Percentiles rank a stretch among this genome's conserved stretches.
Evolutionary conservation across 2,113 vertebrate genomes (phyloP).

Genomic region (Lethenteron camtschaticum): DNA sequence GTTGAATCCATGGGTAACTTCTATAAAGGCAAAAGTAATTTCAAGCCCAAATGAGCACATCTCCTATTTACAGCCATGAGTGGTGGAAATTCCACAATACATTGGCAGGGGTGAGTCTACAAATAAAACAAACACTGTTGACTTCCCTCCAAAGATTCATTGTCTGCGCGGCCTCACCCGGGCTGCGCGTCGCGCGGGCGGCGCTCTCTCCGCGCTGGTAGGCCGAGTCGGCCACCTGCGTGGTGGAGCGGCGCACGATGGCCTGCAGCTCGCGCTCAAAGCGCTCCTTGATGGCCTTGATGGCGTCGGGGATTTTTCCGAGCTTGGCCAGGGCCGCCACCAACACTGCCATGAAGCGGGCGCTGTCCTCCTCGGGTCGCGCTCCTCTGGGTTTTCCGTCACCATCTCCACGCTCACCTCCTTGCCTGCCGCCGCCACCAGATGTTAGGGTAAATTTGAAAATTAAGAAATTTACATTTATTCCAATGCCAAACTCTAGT

Average conservation of each 20-base stretch:
- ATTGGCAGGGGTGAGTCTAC: too few relatives aligned
- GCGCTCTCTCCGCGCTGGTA: constrained; percentile 73
- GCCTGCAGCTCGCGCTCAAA: constrained; percentile 84
- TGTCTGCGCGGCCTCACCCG: constrained; percentile 23
- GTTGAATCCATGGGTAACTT: too few relatives aligned
- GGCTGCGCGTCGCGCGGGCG: constrained; percentile 58
- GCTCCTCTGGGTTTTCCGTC: constrained; percentile 44
- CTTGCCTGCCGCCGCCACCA: constrained; percentile 20
- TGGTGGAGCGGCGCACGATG: constrained; percentile 82
- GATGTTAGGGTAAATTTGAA: too few relatives aligned
- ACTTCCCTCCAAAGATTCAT: too few relatives aligned
- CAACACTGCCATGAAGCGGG: constrained; percentile 78
- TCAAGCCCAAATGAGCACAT: too few relatives aligned
- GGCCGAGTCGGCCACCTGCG: constrained; percentile 70
- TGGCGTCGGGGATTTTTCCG: constrained; percentile 72
- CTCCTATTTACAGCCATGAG: too few relatives aligned
- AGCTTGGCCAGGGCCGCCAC: constrained; percentile 81
- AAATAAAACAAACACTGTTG: too few relatives aligned
- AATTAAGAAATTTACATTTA: too few relatives aligned
- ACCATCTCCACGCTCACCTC: constrained; percentile 42
- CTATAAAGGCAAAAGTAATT: too few relatives aligned
- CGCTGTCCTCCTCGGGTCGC: constrained; percentile 75
- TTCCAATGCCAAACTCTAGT: too few relatives aligned
- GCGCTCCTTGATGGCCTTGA: constrained; percentile 82
- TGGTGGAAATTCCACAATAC: too few relatives aligned